Base-by-base conservation (phyloP, 2,113 vertebrate species). In the Calypte anna region DNA sequence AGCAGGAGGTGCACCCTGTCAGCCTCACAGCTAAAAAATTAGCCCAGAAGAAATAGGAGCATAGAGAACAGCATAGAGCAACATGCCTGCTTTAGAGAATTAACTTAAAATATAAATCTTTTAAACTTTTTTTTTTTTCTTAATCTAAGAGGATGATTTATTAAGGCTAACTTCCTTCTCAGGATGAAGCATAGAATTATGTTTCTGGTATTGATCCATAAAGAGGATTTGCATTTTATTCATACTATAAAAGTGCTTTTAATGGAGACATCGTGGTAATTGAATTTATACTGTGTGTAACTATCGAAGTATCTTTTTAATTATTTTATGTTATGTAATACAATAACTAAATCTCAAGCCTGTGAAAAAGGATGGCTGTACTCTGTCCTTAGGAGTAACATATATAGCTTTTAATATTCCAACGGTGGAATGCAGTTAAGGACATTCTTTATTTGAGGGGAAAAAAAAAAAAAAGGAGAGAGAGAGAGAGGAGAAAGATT, bases 151-250 rank as follows among this genome's bases (percentile, higher is more conserved):
- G 94, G 95, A 88, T 97, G 96, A 98, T 98, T 98, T 98, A 98
- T 97, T 84, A 93, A 94, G 78, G 96, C 95, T 97, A 94, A 96
- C 96, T 98, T 98, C 97, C 97, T 97, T 96, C 97, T 96, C 95
- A 97, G 96, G 94, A 97, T 96, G 94, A 97, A 97, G 96, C 94
- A 48, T 94, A 97, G 96, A 98, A 97, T 98, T 98, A 98, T 98
- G 97, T 97, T 96, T 97, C 97, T 97, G 89, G 92, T 98, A 98
- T 98, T 96, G 98, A 98, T 98, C 97, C 95, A 96, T 97, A 97
- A 98, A 98, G 97, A 97, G 97, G 97, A 97, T 98, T 98, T 98
- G 97, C 98, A 98, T 98, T 98, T 98, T 98, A 98, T 98, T 98
- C 97, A 94, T 98, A 97, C 97, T 97, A 96, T 98, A 98, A 98